Base-by-base conservation (phyloP, 1,140 invertebrate species). In the Drosophila varians region DNA sequence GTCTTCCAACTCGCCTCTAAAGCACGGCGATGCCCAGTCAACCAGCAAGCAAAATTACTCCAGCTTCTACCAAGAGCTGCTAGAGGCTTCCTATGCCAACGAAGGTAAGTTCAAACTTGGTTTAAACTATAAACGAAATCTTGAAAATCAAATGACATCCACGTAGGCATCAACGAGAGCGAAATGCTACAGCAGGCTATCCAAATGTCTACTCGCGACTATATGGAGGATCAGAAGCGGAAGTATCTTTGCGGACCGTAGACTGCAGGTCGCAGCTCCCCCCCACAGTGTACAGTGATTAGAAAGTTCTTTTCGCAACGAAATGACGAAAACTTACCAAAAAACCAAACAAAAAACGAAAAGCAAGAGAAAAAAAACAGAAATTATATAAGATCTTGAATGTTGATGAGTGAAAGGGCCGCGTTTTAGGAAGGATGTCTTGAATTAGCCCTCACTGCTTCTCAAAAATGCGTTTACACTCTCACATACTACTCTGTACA, bases 131-230 rank as follows among this genome's bases (percentile, higher is more conserved):
- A n/a, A n/a, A n/a, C n/a, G n/a, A n/a, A n/a, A n/a, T n/a, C 4
- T 21, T 31, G 1, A 31, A 0, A n/a, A 31, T 1, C 11, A 3
- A 31, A 31, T 8, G 7, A 31, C 2, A 31, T 11, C 28, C 2
- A 31, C 1, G 2, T 25, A 91, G 90, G 83, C 26, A 46, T 71
- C 16, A 90, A 74, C 47, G 90, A 91, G 53, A 74, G 73, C 48
- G 89, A 90, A 47, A 91, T 91, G 90, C 70, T 91, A 11, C 80
- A 90, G 46, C 89, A 84, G 21, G 90, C 90, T 21, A 90, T 91
- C 42, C 89, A 90, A 66, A 84, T 91, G 77, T 91, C 90, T 8
- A 90, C 90, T 25, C 79, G 86, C 6, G 90, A 91, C 28, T 91
- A 90, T 55, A 90, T 91, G 31, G 89, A 91, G 42, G 76, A 91